phyloP scores from a whole-genome alignment of 2,888 invertebrate species.

The Brachynemurus nebulosus region DNA sequence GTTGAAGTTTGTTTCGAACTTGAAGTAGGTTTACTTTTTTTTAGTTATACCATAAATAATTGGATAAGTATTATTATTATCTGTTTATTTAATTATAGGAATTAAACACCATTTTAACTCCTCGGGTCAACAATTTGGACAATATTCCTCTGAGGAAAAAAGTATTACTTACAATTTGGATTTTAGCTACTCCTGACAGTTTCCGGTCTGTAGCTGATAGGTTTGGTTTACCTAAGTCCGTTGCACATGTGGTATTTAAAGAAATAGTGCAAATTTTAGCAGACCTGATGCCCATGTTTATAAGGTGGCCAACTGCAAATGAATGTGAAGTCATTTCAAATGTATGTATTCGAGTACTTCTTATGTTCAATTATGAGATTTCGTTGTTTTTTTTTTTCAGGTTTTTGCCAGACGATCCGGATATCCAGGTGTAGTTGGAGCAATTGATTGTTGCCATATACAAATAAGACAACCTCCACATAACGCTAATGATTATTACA shows the following conservation, averaged over 20 bases:
- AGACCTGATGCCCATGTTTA: background rate
- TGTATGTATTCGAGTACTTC: slow-evolving; percentile 7
- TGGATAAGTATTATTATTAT: background rate
- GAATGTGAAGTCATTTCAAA: slow-evolving; percentile 9
- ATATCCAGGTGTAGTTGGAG: slow-evolving; percentile 11
- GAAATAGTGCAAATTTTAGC: slow-evolving; percentile 7
- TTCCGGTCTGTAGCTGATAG: slow-evolving; percentile 11
- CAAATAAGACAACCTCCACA: slow-evolving; percentile 10
- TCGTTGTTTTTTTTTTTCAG: slow-evolving; percentile 5
- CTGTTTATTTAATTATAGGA: slow-evolving; percentile 5
- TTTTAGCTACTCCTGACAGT: slow-evolving; percentile 11
- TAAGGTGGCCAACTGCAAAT: slow-evolving; percentile 7
- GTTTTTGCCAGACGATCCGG: slow-evolving; percentile 5
- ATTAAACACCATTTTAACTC: slow-evolving; percentile 7
- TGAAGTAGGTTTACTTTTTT: too few species aligned
- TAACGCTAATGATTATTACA: slow-evolving; percentile 8
- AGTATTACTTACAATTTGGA: slow-evolving; percentile 7
- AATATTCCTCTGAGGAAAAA: slow-evolving; percentile 6
- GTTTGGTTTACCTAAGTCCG: slow-evolving; percentile 9
- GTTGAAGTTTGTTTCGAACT: too few species aligned
- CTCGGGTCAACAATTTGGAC: background rate
- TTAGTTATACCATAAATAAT: too few species aligned
- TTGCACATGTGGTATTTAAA: slow-evolving; percentile 7
- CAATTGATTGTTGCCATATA: slow-evolving; percentile 13
- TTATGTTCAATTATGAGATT: slow-evolving; percentile 7